phyloP scores from a whole-genome alignment of 2,888 invertebrate species.

The Amphipyra tragopoginis region DNA sequence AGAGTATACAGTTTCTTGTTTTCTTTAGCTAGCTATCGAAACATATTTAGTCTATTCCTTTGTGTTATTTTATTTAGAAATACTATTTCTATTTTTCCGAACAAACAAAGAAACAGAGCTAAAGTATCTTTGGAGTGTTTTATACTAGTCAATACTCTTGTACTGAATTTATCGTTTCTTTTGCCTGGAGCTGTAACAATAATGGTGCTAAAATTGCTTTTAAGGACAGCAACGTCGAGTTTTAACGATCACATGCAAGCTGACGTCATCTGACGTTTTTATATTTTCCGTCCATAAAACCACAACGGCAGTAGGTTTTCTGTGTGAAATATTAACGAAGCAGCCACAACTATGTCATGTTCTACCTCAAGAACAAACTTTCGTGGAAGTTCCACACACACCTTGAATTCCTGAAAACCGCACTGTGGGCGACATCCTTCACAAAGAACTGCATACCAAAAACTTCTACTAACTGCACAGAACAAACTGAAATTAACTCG shows the following conservation, averaged over 20 bases:
- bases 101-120: conserved; percentile 7
- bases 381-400: conserved; percentile 32
- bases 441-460: conserved; percentile 33
- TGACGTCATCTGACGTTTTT: conserved; percentile 12
- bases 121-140: conserved; percentile 11
- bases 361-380: conserved; percentile 29
- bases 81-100: neutral
- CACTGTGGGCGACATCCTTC: conserved; percentile 20
- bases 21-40: neutral
- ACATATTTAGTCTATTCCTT: neutral
- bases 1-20: too few relatives aligned
- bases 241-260: conserved; percentile 14
- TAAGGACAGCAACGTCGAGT: conserved; percentile 7
- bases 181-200: conserved; percentile 4
- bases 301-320: neutral
- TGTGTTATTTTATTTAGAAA: conserved; percentile 9
- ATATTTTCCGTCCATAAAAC: neutral
- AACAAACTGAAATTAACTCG: conserved; percentile 20
- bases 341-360: conserved; percentile 24
- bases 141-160: conserved; percentile 11
- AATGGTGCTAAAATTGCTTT: conserved; percentile 5
- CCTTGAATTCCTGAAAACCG: conserved; percentile 40
- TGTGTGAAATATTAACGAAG: conserved; percentile 26
- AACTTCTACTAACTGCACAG: conserved; percentile 30
- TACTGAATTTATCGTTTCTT: conserved; percentile 8